Evolutionary conservation across 2,113 vertebrate species (phyloP).

Genomic region (Zonotrichia leucophrys): DNA sequence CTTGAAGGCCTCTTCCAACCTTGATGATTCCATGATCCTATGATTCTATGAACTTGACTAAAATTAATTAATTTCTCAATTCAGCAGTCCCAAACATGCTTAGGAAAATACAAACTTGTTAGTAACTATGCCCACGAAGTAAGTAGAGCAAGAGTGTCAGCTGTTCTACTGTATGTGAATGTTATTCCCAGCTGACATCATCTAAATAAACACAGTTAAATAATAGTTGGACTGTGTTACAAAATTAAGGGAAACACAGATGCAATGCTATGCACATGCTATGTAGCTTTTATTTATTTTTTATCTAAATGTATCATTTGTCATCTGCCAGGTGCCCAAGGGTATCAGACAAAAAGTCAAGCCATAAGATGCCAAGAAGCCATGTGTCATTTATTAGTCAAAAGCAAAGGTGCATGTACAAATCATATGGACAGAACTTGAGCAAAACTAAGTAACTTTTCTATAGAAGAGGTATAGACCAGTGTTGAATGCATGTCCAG

Average conservation of each 20-base stretch:
- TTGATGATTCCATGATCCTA: background rate
- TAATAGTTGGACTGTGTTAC: background rate
- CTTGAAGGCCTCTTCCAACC: background rate
- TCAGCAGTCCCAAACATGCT: background rate
- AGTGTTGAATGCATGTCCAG: background rate
- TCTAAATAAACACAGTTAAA: background rate
- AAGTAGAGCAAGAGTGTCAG: background rate
- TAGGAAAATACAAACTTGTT: slow-evolving; percentile 21
- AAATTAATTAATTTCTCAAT: background rate
- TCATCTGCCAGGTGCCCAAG: slow-evolving; percentile 15
- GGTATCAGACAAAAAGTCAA: background rate
- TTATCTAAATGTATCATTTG: slow-evolving; percentile 6
- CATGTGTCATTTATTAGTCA: background rate
- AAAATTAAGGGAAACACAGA: slow-evolving; percentile 1
- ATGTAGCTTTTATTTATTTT: background rate
- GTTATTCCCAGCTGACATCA: background rate
- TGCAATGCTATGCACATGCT: background rate
- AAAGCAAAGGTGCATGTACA: slow-evolving; percentile 28
- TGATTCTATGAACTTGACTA: background rate
- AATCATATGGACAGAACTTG: background rate
- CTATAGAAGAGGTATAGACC: background rate
- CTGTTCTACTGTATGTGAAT: background rate
- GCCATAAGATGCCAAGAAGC: slow-evolving; percentile 14
- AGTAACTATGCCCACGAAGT: background rate
- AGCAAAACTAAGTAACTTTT: background rate